Base-by-base conservation (phyloP, 2,888 invertebrate species). In the Thymelicus sylvestris region DNA sequence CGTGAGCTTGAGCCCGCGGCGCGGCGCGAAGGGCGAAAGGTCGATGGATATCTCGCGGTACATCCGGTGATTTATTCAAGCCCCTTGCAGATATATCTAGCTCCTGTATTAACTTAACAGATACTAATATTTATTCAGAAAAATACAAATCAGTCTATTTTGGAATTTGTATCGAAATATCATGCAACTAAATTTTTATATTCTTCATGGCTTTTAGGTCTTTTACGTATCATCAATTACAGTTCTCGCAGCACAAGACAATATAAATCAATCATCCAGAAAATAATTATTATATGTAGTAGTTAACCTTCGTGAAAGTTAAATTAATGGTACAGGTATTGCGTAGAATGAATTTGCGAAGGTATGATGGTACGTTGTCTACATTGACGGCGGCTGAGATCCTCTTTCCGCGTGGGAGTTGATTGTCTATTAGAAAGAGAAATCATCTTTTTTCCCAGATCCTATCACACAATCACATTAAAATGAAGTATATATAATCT, bases 1-100 rank as follows among this genome's bases (percentile, higher is more conserved):
- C 70, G 70, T 70, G 70, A 70, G 60, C 50, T 64, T 60, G 48
- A 65, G 41, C 55, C 61, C 50, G 31, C 31, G 31, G 31, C 48
- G 31, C 64, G 64, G 64, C 57, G 48, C 59, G 64, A 50, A 69
- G 69, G 69, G 69, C 64, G 59, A 69, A 65, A 69, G 69, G 69
- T 64, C 69, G 59, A 64, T 38, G 41, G 39, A 57, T 15, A 47
- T 31, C 38, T 62, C 39, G 47, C 38, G 7, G n/a, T 69, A n/a
- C 63, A 48, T 69, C 63, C 63, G 63, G 69, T 69, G 69, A 64
- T 44, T 69, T 57, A 64, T 63, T 12, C 24, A n/a, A 41, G 38
- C 50, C 50, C 15, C 19, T 19, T 15, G 10, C 38, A 55, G 65
- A 44, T 44, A 12, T 10, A 44, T 44, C 8, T 44, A 44, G 44